Percentiles rank a stretch among this genome's conserved stretches.
Evolutionary conservation across 2,797 vertebrate genomes (phyloP).

Genomic region (Mus caroli): DNA sequence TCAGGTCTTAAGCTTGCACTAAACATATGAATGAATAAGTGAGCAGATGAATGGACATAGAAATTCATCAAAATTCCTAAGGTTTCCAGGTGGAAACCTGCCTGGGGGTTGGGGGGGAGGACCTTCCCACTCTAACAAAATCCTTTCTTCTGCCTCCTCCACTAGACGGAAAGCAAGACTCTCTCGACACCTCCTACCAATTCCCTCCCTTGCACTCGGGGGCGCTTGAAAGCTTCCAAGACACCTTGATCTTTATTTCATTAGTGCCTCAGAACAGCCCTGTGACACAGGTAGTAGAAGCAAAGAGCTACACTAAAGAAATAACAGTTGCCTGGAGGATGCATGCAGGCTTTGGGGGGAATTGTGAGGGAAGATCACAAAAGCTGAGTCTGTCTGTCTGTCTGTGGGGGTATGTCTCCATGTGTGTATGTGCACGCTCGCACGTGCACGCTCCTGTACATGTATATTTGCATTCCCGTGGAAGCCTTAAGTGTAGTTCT

Average conservation of each 20-base stretch:
- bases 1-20: neutral
- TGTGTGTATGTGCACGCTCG: neutral
- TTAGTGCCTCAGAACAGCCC: neutral
- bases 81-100: slow-evolving; percentile 31
- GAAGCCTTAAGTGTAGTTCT: neutral
- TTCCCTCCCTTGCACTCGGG: neutral
- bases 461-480: neutral
- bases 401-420: neutral
- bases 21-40: neutral
- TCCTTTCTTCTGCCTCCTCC: neutral
- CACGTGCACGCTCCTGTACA: too few species aligned
- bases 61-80: neutral
- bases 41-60: neutral
- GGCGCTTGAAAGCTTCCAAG: neutral
- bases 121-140: neutral
- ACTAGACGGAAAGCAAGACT: neutral
- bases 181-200: neutral
- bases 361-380: neutral
- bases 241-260: slow-evolving; percentile 28
- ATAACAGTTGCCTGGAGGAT: neutral
- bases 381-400: neutral
- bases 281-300: neutral
- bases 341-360: too few species aligned
- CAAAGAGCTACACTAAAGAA: neutral
- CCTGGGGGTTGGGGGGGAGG: neutral